Base-by-base conservation (phyloP, 2,797 vertebrate species). In the Alauda arvensis region DNA sequence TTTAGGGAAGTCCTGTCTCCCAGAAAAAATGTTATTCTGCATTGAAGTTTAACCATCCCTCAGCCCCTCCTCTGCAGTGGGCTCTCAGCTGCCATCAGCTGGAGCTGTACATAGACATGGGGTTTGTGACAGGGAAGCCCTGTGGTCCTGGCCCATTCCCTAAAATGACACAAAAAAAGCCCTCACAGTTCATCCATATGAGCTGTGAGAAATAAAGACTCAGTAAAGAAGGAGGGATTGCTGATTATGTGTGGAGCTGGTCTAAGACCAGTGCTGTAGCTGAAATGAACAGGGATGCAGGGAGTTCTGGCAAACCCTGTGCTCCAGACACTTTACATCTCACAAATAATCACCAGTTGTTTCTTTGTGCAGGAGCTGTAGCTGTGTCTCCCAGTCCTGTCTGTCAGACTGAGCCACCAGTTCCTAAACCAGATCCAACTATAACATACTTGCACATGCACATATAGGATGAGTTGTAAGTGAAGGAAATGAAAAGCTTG, bases 361-460 rank as follows among this genome's bases (percentile, higher is more conserved):
- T 61, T 60, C 13, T 46, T 70, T 70, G 33, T 61, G 33, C 40
- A 45, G 56, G 18, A 39, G 28, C 19, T 70, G 77, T 19, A 53
- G 66, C 57, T 80, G 19, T 61, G 56, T 45, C 15, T 12, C 23
- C 23, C 6, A 69, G 0, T n/a, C 40, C 28, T 52, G 37, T 26
- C n/a, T 45, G 40, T 80, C 49, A 70, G 25, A 46, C 10, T 40
- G 13, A 81, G 19, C 49, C 33, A 8, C 8, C 24, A 33, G 48
- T 24, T 33, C 57, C 66, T 40, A 55, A 81, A 29, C 19, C 29
- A 55, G 15, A 29, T n/a, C 13, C 39, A 13, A 53, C 28, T 39
- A 15, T 23, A 39, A 53, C 0, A 0, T 24, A 46, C 19, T 53
- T 46, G 33, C 10, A 46, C 18, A 39, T 8, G 40, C 39, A 45